Evolutionary conservation across 2,113 vertebrate genomes (phyloP), one percentile per base, ranked within the genome.

Genomic region (Hiodon tergisus): DNA sequence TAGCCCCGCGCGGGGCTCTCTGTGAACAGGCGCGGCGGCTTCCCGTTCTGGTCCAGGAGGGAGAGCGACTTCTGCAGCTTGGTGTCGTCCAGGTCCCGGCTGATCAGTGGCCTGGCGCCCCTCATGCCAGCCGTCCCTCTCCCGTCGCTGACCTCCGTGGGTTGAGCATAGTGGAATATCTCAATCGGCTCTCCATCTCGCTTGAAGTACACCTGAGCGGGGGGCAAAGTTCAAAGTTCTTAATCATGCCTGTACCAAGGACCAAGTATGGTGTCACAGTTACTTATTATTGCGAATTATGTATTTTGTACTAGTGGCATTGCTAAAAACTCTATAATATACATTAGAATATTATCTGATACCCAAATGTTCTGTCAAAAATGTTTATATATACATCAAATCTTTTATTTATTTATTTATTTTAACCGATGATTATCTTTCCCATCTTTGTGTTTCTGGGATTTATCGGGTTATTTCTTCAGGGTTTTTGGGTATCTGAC

Each of bases 11-110:
- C 81, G 0, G 96, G 93, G 1, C 83, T 90, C 5, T 88, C 90
- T 0, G 97, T 97, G 87, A 86, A 84, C 10, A 90, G 85, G 6
- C 78, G 87, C 0, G 88, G 79, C 0, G 84, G 79, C 5, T 88
- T 89, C 6, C 63, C 85, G 54, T 94, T 91, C 0, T 89, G 85
- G 5, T 95, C 93, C 60, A 94, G 86, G 0, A 96, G 89, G 53
- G 94, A 94, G 67, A 96, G 90, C 0, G 94, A 96, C 74, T 94
- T 93, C 0, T 96, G 95, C 85, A 96, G 84, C 83, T 99, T 99
- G 69, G 97, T 98, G 83, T 99, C 97, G 0, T 98, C 97, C 78
- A 94, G 78, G 83, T 99, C 95, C 0, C 96, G 91, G 87, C 93
- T 93, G 81, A 96, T 92, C 67, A 97, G 92, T 57, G 92, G 91